Conservation (phyloP, 2,797 vertebrate species). For the Betta splendens region DNA sequence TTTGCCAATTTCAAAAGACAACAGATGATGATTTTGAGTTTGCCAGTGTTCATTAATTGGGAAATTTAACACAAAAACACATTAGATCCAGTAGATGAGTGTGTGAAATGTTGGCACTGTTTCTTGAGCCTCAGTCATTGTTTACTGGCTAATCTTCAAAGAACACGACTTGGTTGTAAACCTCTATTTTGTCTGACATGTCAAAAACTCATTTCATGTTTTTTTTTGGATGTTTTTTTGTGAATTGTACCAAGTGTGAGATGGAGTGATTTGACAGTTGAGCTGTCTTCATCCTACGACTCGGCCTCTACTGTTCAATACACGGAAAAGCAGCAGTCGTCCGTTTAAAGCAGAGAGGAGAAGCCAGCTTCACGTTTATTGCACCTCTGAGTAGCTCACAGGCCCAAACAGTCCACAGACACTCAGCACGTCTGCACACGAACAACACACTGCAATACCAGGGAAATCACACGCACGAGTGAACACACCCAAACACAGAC, state of each 20-base stretch:
- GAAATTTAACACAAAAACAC: constrained; percentile 18
- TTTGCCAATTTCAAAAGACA: constrained; percentile 11
- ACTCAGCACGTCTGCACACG: background rate
- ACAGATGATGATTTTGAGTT: constrained; percentile 31
- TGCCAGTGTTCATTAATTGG: constrained; percentile 35
- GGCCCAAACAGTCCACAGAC: constrained; percentile 11
- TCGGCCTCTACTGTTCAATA: background rate
- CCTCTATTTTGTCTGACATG: background rate
- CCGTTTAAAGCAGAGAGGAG: constrained; percentile 9
- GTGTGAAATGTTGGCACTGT: constrained; percentile 10
- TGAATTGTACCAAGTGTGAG: too few species aligned
- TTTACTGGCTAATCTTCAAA: background rate
- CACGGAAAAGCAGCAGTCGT: background rate
- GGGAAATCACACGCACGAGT: constrained; percentile 38
- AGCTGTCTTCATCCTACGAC: background rate
- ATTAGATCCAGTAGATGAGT: constrained; percentile 20
- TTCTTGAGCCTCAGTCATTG: constrained; percentile 8
- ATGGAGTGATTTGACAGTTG: background rate
- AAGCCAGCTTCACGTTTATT: constrained; percentile 8
- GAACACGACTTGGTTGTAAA: background rate
- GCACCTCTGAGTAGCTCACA: constrained; percentile 5
- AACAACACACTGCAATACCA: constrained; percentile 25
- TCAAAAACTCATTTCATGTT: too few species aligned
- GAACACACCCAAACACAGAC: constrained; percentile 35
- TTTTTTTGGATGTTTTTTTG: background rate